Base-by-base conservation (phyloP, 2,888 invertebrate species). In the Oligia fasciuncula region DNA sequence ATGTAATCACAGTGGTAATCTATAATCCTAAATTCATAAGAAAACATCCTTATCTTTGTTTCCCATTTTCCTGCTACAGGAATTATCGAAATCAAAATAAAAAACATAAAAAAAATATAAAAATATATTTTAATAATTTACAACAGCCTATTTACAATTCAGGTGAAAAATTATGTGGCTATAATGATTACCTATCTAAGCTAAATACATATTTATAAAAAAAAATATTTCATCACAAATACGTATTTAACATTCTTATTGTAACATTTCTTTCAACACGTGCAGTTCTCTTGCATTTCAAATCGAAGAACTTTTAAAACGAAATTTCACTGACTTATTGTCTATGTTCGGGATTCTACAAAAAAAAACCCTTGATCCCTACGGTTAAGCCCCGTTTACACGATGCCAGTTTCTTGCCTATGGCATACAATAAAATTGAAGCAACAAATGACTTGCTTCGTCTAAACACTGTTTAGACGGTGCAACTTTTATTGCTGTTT, bases 61-160 rank as follows among this genome's bases (percentile, higher is more conserved):
- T 54, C 14, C 11, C 11, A 23, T 68, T 79, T 68, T 54, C 40
- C 35, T 71, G n/a, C 14, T 46, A 40, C 14, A 40, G 23, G 29
- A 23, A 78, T 29, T 17, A 40, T 29, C 4, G 19, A 40, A 13
- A 43, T 35, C 35, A 46, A 51, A 66, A 70, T 65, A 62, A 72
- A 82, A 83, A 1, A 51, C 49, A 65, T 5, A 54, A 35, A 77
- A 51, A 9, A 75, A 46, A 14, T 77, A 43, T 71, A 76, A 69
- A 79, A 86, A 88, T 86, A 87, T 88, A 84, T 82, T 80, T 85
- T 67, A 91, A 89, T 90, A 89, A 90, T 82, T 90, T 88, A 90
- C 68, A 78, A 73, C 63, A 81, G 86, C 87, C 88, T 92, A 91
- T 91, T 86, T 90, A 92, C 90, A 91, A 85, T 89, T 90, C 84